A percentile compares a stretch with the other conserved stretches of the same genome.
Conservation (phyloP, 2,797 vertebrate species). For the Lepilemur ruficaudatus region DNA sequence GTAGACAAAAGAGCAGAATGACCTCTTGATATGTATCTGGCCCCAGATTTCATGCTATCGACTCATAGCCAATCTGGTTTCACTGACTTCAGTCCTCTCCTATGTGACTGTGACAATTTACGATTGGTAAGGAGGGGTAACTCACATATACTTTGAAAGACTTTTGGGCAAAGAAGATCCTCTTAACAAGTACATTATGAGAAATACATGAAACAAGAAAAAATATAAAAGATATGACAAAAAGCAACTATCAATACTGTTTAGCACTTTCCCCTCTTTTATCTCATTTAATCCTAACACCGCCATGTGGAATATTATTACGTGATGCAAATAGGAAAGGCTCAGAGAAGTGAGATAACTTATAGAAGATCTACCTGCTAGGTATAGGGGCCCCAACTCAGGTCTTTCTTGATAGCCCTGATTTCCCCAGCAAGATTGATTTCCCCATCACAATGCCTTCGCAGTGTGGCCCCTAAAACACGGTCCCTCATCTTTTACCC, state of each 20-base stretch:
- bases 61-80: neutral
- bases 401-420: neutral
- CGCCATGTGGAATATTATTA: neutral
- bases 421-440: neutral
- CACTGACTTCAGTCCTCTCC: too few relatives aligned
- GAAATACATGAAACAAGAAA: neutral
- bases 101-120: neutral
- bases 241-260: neutral
- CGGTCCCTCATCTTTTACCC: neutral
- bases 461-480: neutral
- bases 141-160: neutral
- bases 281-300: neutral
- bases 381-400: neutral
- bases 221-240: neutral
- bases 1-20: neutral
- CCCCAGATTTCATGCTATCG: neutral
- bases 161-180: neutral
- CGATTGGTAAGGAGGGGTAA: neutral
- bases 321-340: neutral
- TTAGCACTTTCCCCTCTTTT: neutral
- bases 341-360: neutral
- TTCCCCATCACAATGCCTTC: neutral
- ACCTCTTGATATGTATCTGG: neutral
- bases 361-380: neutral
- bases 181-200: neutral